A percentile compares a stretch with the other conserved stretches of the same genome.
These are phyloP conservation scores for Agrotis clavis DNA, from an alignment of 2,888 invertebrate species.

Conservation along the genomic window DNA sequence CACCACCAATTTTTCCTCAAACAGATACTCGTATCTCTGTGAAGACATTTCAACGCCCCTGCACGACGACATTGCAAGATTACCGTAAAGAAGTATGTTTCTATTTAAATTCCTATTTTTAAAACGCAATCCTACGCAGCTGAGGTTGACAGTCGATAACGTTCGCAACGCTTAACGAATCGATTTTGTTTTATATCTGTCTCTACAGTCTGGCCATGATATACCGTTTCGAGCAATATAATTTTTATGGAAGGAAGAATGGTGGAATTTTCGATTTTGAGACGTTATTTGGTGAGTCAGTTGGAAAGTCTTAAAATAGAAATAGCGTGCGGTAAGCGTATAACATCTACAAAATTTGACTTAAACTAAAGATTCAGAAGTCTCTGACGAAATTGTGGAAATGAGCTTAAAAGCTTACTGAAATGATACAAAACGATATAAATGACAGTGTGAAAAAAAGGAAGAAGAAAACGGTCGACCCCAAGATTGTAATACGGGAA, in stretches of 20 bases:
- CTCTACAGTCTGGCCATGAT: constrained; percentile 35
- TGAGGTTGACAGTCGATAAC: constrained; percentile 80
- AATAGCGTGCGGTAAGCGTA: not conserved
- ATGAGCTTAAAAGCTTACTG: not conserved
- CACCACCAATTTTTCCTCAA: constrained; percentile 66
- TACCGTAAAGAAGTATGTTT: constrained; percentile 83
- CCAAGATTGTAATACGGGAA: too few relatives aligned
- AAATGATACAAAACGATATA: not conserved
- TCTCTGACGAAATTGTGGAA: not conserved
- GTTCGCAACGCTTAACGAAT: constrained; percentile 58
- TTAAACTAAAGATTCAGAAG: not conserved
- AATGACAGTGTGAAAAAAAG: too few relatives aligned
- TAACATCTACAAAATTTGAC: not conserved
- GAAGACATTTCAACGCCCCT: constrained; percentile 77
- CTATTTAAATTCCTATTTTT: constrained; percentile 82
- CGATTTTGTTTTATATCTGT: constrained; percentile 59
- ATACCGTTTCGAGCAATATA: constrained; percentile 37
- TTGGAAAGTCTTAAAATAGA: not conserved
- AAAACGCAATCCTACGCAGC: constrained; percentile 70
- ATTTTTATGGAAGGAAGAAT: constrained; percentile 31
- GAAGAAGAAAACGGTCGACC: too few relatives aligned
- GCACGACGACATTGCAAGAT: constrained; percentile 77
- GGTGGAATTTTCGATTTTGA: constrained; percentile 29
- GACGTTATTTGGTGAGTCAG: constrained; percentile 20
- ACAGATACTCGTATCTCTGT: constrained; percentile 70